Percentiles rank a stretch among this genome's conserved stretches.
Conservation (phyloP, 1,140 invertebrate genomes). For the Dysdera silvatica region DNA sequence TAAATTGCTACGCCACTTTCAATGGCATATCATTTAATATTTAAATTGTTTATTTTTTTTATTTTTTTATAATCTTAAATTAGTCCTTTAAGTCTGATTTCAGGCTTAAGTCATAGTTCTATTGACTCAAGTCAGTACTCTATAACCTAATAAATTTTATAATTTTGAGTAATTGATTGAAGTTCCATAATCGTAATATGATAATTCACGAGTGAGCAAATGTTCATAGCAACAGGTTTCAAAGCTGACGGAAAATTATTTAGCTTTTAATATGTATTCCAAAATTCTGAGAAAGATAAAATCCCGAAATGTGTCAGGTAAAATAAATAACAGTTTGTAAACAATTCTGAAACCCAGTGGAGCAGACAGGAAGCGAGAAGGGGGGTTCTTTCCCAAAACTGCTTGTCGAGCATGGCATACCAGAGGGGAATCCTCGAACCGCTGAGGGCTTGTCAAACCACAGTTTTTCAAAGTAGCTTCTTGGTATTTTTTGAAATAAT, state of each 20-base stretch:
- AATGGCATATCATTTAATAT: too few species aligned
- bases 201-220: too few species aligned
- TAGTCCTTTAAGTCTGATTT: too few species aligned
- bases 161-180: too few species aligned
- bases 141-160: too few species aligned
- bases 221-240: too few species aligned
- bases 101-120: too few species aligned
- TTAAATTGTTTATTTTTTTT: too few species aligned
- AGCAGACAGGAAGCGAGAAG: background rate
- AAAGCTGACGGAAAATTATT: background rate
- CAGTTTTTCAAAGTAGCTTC: constrained; percentile 15
- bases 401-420: constrained; percentile 28
- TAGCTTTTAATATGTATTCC: background rate
- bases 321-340: background rate
- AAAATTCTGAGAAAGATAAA: background rate
- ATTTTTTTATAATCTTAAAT: too few species aligned
- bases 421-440: constrained; percentile 23
- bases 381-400: background rate
- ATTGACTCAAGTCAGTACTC: too few species aligned
- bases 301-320: background rate
- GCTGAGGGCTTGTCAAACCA: constrained; percentile 25
- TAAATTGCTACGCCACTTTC: too few species aligned
- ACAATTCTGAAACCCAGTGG: background rate
- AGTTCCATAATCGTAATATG: too few species aligned
- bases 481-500: constrained; percentile 35